phyloP scores from a whole-genome alignment of 2,888 invertebrate species.

The Torymus aiolomorphi region DNA sequence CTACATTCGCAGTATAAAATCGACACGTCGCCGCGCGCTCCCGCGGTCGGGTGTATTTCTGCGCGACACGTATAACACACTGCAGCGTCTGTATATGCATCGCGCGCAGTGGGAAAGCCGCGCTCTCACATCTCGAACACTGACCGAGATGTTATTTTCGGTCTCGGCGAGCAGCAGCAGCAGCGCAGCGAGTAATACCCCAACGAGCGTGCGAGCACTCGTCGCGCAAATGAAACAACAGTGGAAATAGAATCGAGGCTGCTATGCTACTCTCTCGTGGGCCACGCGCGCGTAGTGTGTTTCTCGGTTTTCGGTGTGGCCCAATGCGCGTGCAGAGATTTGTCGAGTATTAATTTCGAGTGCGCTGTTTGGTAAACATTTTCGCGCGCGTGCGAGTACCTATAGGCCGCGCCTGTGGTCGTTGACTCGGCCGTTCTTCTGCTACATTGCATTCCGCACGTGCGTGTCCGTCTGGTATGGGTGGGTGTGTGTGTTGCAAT shows the following conservation, averaged over 20 bases:
- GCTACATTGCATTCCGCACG: too few relatives aligned
- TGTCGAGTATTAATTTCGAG: constrained; percentile 31
- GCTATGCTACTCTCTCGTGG: not conserved
- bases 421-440: constrained; percentile 17
- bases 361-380: constrained; percentile 47
- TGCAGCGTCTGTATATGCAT: too few relatives aligned
- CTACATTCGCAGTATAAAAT: constrained; percentile 21
- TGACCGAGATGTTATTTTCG: constrained; percentile 55
- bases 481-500: too few relatives aligned
- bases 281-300: not conserved
- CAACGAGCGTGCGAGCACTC: constrained; percentile 18
- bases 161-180: constrained; percentile 13
- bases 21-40: constrained; percentile 6
- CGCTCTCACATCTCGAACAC: constrained; percentile 44
- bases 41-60: not conserved
- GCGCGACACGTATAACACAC: too few relatives aligned
- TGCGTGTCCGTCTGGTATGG: too few relatives aligned
- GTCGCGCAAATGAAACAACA: constrained; percentile 51
- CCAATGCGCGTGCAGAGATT: not conserved
- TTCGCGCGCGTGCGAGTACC: constrained; percentile 23
- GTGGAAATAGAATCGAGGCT: constrained; percentile 56
- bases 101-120: too few relatives aligned
- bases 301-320: constrained; percentile 28
- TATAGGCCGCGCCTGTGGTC: constrained; percentile 15
- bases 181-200: constrained; percentile 5